Base-by-base conservation (phyloP, 2,797 vertebrate genomes). In the Pipistrellus nathusii region DNA sequence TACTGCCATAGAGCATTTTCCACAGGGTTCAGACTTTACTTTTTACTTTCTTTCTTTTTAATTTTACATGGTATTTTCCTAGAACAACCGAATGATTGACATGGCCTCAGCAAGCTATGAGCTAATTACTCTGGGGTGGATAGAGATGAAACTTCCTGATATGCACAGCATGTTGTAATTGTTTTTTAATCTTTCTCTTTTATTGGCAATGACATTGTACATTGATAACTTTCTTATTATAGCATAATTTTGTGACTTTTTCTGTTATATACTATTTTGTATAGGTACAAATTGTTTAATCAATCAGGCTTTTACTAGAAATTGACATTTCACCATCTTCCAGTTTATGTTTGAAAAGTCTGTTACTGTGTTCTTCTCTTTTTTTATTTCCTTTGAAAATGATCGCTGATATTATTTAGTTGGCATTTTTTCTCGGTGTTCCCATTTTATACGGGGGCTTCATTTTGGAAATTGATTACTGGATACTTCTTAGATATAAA, bases 141-240 rank as follows among this genome's bases (percentile, higher is more conserved):
- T 71, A 62, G 30, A 83, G 75, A 11, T 76, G 62, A 81, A 89
- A 14, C 3, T 8, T 90, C 11, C 21, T 87, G 27, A 64, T 91
- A 86, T 53, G 5, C 13, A 78, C 25, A 59, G 12, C 23, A 73
- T 62, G 46, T 27, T 80, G 5, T 78, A 73, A 81, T 55, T 75
- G n/a, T 48, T 73, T 59, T 71, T 92, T 55, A 53, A 32, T 73
- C 30, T 88, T 75, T 85, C 14, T 76, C 12, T 91, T 85, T 86
- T 57, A 53, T 85, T 8, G 25, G 2, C 35, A 83, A 23, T 30
- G 41, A 25, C 69, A 76, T 21, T 73, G 35, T 30, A 85, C 35
- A 64, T 5, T 53, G 59, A 64, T 18, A 46, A 73, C 23, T 44
- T 93, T 21, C 57, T 83, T 71, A 85, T 72, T 35, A 73, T 14